phyloP scores from a whole-genome alignment of 2,888 invertebrate genomes.

The Trichopria drosophilae region DNA sequence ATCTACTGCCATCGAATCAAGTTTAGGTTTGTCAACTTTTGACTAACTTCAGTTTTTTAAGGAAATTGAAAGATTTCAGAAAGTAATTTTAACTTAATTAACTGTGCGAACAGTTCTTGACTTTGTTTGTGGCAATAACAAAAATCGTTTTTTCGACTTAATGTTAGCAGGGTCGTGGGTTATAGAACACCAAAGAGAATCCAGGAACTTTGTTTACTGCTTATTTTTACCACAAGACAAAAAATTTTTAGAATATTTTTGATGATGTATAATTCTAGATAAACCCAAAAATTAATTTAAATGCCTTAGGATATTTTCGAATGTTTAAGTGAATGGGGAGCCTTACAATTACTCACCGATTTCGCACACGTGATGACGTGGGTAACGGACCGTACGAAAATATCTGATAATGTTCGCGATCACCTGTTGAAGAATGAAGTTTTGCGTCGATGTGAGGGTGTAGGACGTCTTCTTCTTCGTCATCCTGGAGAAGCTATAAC shows the following conservation, averaged over 20 bases:
- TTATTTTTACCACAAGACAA: no score
- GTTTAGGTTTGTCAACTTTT: conserved; percentile 64
- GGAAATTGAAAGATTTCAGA: neutral
- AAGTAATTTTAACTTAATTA: conserved; percentile 3
- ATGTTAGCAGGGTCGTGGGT: no score
- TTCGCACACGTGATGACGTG: conserved; percentile 78
- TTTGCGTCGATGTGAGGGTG: conserved; percentile 78
- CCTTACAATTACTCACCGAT: conserved; percentile 77
- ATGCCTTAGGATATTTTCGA: no score
- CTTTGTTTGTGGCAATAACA: no score
- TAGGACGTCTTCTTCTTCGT: conserved; percentile 76
- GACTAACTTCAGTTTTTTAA: neutral
- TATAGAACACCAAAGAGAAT: no score
- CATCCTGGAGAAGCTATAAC: conserved; percentile 84
- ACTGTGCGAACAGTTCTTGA: no score
- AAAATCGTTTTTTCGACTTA: no score
- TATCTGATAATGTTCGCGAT: conserved; percentile 60
- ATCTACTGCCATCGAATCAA: conserved; percentile 81
- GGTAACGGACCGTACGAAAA: conserved; percentile 67
- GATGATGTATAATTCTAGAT: no score
- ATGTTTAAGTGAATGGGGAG: conserved; percentile 70
- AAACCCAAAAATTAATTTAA: no score
- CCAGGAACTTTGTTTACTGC: no score
- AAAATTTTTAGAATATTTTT: no score
- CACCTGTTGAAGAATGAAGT: conserved; percentile 61